Base-by-base conservation (phyloP, 64 coral and sea anemone species). In the Anthopleura sola region DNA sequence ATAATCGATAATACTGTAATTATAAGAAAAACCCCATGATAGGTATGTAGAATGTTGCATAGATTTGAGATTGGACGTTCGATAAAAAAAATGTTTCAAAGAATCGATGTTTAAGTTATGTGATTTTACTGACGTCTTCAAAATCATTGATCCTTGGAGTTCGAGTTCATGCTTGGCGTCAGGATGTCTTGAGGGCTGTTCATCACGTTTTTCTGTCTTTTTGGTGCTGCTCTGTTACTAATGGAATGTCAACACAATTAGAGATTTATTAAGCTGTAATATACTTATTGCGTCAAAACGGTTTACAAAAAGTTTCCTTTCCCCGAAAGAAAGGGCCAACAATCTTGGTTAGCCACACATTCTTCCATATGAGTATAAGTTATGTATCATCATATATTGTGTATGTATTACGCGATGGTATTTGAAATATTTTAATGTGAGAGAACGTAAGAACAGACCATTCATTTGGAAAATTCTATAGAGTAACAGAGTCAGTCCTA, bases 171-270 rank as follows among this genome's bases (percentile, higher is more conserved):
- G 58, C 58, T 26, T 26, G 6, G 23, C 21, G 24, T 26, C 58
- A 62, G 58, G 58, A 62, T n/a, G 11, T 11, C n/a, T 5, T 62
- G 11, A 62, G 11, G 58, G 2, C 58, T 62, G 5, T n/a, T 62
- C 58, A 23, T 62, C 58, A 62, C 58, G 58, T 62, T 62, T 21
- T 62, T 26, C n/a, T 21, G 19, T 20, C 58, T 62, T 9, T 62
- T 14, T n/a, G 58, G 5, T 28, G n/a, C 16, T 0, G 21, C 21
- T 53, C 16, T 28, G 21, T 5, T 53, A 15, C 50, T 12, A 62
- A 62, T 62, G 58, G 58, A 62, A 62, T 62, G 58, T 62, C 58
- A 62, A 62, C 58, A 62, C 21, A 62, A 62, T 62, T 62, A 62
- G 58, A n/a, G 58, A 23, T 26, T n/a, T 62, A 62, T 62, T 62